Evolutionary conservation across 2,113 vertebrate species (phyloP).

Genomic region (Nothocercus julius): DNA sequence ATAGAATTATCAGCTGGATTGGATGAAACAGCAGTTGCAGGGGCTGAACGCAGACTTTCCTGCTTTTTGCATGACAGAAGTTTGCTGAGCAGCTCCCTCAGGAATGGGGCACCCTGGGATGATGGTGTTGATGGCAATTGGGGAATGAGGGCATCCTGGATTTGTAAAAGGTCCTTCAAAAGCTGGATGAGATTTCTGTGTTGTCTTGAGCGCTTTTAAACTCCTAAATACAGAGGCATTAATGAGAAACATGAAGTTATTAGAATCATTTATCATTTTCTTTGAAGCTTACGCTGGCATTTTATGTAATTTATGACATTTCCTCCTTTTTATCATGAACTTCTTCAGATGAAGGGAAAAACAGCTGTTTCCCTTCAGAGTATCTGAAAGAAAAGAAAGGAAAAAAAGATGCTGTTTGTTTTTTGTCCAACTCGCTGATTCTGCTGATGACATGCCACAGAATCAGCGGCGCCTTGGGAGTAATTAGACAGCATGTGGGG

Average conservation of each 20-base stretch:
- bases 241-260: slow-evolving; percentile 84
- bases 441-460: slow-evolving; percentile 69
- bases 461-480: slow-evolving; percentile 60
- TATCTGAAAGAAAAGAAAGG: slow-evolving; percentile 64
- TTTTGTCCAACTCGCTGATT: slow-evolving; percentile 66
- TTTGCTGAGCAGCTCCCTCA: not conserved
- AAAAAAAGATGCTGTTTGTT: slow-evolving; percentile 72
- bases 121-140: not conserved
- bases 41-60: not conserved
- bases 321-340: slow-evolving; percentile 77
- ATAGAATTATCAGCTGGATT: slow-evolving; percentile 17
- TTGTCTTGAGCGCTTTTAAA: slow-evolving; percentile 72
- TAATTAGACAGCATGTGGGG: slow-evolving; percentile 61
- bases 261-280: slow-evolving; percentile 82
- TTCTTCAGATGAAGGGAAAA: slow-evolving; percentile 78
- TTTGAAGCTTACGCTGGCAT: slow-evolving; percentile 80
- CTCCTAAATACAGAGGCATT: slow-evolving; percentile 74
- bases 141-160: not conserved
- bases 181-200: slow-evolving; percentile 66
- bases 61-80: slow-evolving; percentile 16
- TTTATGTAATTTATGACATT: slow-evolving; percentile 82
- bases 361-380: slow-evolving; percentile 77
- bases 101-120: not conserved
- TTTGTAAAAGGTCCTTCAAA: slow-evolving; percentile 54
- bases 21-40: not conserved